These are phyloP conservation scores for Melanerpes aurifrons DNA, from an alignment of 2,113 vertebrate species.

Conservation along the genomic window DNA sequence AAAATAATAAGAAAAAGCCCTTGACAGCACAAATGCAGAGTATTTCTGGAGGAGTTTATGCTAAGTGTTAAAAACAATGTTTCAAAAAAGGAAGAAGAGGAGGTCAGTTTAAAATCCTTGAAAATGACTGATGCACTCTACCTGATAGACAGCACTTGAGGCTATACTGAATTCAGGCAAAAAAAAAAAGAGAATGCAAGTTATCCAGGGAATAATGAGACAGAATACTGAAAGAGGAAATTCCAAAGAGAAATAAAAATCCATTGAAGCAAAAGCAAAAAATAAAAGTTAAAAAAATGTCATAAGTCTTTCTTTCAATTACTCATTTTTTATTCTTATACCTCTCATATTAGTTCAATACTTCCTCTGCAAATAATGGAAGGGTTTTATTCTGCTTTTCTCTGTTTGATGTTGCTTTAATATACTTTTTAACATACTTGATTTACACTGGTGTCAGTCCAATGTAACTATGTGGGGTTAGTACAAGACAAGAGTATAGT, in stretches of 20 bases:
- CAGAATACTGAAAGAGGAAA: not conserved
- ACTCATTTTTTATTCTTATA: not conserved
- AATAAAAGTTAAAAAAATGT: not conserved
- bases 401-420: not conserved
- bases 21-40: not conserved
- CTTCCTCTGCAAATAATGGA: not conserved
- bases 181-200: not conserved
- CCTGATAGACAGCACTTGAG: not conserved
- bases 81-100: not conserved
- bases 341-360: not conserved
- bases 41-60: not conserved
- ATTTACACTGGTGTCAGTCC: not conserved
- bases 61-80: not conserved
- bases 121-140: not conserved
- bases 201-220: not conserved
- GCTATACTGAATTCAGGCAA: not conserved
- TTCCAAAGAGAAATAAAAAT: not conserved
- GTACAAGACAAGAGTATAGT: not conserved
- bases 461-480: not conserved
- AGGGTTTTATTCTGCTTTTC: not conserved
- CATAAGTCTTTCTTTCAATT: not conserved
- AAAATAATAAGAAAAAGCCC: not conserved
- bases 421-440: not conserved
- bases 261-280: not conserved
- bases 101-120: not conserved